Evolutionary conservation across 2,113 vertebrate genomes (phyloP).

Genomic region (Tachysurus fulvidraco): DNA sequence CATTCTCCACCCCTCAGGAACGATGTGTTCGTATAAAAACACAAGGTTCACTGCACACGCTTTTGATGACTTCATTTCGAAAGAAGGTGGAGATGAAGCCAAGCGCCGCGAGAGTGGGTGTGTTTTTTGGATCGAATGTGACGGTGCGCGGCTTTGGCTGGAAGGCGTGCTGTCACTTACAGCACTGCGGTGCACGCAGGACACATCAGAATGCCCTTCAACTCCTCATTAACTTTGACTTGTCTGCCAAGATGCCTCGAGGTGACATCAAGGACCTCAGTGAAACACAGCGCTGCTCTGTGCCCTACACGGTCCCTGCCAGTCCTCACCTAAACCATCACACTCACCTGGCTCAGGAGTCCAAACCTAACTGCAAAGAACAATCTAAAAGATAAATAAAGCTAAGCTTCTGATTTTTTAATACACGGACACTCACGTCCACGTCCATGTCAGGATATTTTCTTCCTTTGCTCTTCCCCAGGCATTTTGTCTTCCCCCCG

Average conservation of each 20-base stretch:
- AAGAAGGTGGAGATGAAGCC: background rate
- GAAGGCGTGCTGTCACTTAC: slow-evolving; percentile 21
- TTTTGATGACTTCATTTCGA: slow-evolving; percentile 28
- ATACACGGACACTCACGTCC: slow-evolving; percentile 72
- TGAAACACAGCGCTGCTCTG: background rate
- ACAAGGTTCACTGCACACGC: background rate
- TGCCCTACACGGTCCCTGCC: background rate
- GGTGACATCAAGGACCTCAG: slow-evolving; percentile 52
- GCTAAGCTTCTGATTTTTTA: background rate
- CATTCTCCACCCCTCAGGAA: background rate
- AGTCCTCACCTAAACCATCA: background rate
- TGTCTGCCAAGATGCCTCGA: slow-evolving; percentile 53
- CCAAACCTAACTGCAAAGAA: background rate
- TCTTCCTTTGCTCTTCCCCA: slow-evolving; percentile 89
- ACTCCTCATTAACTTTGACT: slow-evolving; percentile 56
- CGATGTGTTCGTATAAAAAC: background rate
- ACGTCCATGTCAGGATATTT: slow-evolving; percentile 88
- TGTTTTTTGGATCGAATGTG: background rate
- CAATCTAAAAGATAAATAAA: background rate
- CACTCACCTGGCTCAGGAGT: background rate
- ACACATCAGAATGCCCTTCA: slow-evolving; percentile 48
- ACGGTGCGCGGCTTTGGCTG: slow-evolving; percentile 23
- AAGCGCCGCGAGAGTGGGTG: background rate
- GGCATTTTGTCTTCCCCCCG: slow-evolving; percentile 87
- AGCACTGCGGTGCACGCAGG: slow-evolving; percentile 29